Base-by-base conservation (phyloP, 1,140 invertebrate species). In the Heliothis subflexa region DNA sequence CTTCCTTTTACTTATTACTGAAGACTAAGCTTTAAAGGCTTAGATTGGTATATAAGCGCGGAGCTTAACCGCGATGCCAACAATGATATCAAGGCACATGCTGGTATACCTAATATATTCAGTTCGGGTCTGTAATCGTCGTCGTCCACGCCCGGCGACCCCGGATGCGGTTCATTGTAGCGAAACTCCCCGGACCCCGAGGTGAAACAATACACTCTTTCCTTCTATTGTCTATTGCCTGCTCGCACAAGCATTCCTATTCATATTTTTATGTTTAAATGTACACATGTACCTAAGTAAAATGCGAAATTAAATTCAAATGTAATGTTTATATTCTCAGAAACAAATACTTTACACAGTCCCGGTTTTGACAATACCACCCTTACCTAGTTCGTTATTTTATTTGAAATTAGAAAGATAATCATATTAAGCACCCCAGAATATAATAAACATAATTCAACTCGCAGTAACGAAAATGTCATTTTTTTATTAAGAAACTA, bases 101-200 rank as follows among this genome's bases (percentile, higher is more conserved):
- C 71, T 78, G 64, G 25, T 25, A 50, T 61, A 71, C 76, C 21
- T 71, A 78, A 78, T 66, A 73, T 78, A 78, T 81, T 78, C 62
- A 73, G 50, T 74, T 74, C 68, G 52, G 76, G 54, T 49, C 70
- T 50, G 45, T 74, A 57, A 78, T 78, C 40, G 64, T 21, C 47
- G 45, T 40, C 73, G 70, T 81, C 80, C 83, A 78, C 68, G 68
- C 79, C 81, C 83, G 89, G 86, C 81, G 89, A 87, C 87, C 86
- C 93, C 90, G 93, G 91, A 94, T 89, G 90, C 89, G 82, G 84
- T 83, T 91, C 93, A 94, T 93, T 93, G 91, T 94, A 94, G 91
- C 92, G 91, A 94, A 94, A 93, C 92, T 92, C 91, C 92, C 91
- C 87, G 87, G 82, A 81, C 57, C 81, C 86, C 85, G 83, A 88